Evolutionary conservation across 2,797 vertebrate genomes (phyloP).

Genomic region (Triplophysa yarkandensis): DNA sequence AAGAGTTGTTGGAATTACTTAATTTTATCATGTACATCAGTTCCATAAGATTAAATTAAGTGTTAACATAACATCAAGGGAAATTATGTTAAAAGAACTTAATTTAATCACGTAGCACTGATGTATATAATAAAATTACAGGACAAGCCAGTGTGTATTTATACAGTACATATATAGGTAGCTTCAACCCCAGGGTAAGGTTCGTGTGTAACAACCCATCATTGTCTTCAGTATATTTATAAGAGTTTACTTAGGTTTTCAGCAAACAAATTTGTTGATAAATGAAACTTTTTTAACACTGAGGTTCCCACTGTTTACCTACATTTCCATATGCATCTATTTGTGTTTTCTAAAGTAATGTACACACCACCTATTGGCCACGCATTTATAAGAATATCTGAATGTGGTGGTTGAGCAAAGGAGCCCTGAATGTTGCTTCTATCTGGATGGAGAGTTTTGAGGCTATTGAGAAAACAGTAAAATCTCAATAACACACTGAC

Average conservation of each 20-base stretch:
- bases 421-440: constrained; percentile 19
- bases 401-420: constrained; percentile 10
- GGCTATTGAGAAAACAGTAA: constrained; percentile 26
- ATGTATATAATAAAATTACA: no score
- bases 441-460: constrained; percentile 21
- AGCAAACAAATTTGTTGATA: neutral
- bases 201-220: no score
- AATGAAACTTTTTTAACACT: neutral
- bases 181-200: no score
- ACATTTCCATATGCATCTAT: constrained; percentile 3
- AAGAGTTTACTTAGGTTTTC: neutral
- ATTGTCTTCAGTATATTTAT: no score
- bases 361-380: constrained; percentile 23
- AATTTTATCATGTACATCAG: no score
- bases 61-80: no score
- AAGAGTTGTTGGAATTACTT: no score
- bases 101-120: no score
- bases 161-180: no score
- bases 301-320: constrained; percentile 3
- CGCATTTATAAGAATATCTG: constrained; percentile 29
- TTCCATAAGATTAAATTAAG: no score
- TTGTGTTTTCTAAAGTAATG: constrained; percentile 19
- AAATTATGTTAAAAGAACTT: no score
- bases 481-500: constrained; percentile 35
- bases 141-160: no score